Percentiles rank a stretch among this genome's conserved stretches.
phyloP scores from a whole-genome alignment of 2,888 invertebrate species.

The Malthinus seriepunctatus region DNA sequence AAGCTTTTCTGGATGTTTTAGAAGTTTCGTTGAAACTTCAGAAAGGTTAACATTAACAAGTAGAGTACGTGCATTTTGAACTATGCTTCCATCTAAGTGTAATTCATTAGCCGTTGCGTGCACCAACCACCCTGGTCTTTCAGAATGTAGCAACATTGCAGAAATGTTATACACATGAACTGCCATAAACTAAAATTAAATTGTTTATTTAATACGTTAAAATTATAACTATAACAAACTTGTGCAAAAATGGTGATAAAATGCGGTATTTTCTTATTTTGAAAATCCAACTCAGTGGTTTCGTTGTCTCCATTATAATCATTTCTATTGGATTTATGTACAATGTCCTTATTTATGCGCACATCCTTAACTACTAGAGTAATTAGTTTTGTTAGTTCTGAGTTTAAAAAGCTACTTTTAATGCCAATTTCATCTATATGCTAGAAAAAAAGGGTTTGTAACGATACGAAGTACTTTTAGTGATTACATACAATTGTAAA shows the following conservation, averaged over 20 bases:
- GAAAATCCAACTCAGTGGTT: conserved; percentile 65
- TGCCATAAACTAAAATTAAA: conserved; percentile 73
- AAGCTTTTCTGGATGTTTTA: conserved; percentile 56
- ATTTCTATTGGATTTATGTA: conserved; percentile 28
- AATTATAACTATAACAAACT: conserved; percentile 55
- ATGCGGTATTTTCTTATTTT: conserved; percentile 76
- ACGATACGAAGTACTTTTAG: background rate
- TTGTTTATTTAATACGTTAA: background rate
- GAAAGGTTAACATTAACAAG: conserved; percentile 74
- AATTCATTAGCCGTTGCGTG: conserved; percentile 73
- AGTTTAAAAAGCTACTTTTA: conserved; percentile 85
- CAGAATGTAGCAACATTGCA: conserved; percentile 63
- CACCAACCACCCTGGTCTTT: conserved; percentile 69
- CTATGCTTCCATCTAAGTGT: conserved; percentile 69
- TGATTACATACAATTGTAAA: conserved; percentile 45
- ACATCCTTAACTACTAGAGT: conserved; percentile 82
- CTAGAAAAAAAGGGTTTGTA: conserved; percentile 56
- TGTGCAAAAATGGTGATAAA: conserved; percentile 82
- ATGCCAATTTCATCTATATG: conserved; percentile 84
- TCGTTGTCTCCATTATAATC: conserved; percentile 48
- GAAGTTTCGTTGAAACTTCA: conserved; percentile 66
- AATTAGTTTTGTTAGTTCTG: conserved; percentile 82
- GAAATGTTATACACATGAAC: conserved; percentile 78
- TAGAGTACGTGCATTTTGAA: conserved; percentile 69
- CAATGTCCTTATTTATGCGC: conserved; percentile 77